Evolutionary conservation across 2,888 invertebrate genomes (phyloP).

Genomic region (Drosophila lacicola): DNA sequence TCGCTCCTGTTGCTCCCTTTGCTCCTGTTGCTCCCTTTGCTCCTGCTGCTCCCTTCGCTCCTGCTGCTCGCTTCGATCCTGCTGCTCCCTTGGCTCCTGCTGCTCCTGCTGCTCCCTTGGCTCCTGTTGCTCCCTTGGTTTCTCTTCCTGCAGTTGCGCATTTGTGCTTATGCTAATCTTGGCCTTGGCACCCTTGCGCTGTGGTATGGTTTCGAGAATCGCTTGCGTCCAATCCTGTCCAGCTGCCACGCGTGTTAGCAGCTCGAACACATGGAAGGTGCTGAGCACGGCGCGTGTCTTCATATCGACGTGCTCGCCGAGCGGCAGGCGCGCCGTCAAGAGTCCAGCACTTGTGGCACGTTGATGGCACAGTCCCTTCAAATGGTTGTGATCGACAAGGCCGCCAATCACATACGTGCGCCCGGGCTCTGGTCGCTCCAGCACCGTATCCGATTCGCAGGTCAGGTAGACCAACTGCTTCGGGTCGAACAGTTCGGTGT

Average conservation of each 20-base stretch:
- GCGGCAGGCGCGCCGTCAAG: conserved; percentile 93
- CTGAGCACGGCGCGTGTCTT: conserved; percentile 97
- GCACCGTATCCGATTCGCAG: conserved; percentile 96
- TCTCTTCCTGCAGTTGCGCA: background rate
- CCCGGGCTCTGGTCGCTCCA: conserved; percentile 90
- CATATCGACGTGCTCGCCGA: conserved; percentile 95
- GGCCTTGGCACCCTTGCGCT: conserved; percentile 89
- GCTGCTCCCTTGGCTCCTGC: background rate
- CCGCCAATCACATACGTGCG: conserved; percentile 98
- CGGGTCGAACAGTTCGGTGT: conserved; percentile 90
- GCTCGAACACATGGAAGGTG: conserved; percentile 97
- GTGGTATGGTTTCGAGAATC: conserved; percentile 91
- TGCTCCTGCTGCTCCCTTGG: background rate
- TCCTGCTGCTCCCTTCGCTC: background rate
- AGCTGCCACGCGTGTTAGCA: conserved; percentile 91
- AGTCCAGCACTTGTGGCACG: conserved; percentile 92
- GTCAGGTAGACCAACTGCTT: conserved; percentile 95
- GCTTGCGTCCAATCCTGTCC: conserved; percentile 92
- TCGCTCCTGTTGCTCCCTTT: background rate
- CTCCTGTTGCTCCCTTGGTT: background rate
- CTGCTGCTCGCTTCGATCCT: no score
- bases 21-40: no score
- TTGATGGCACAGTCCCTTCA: conserved; percentile 95
- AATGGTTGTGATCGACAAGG: conserved; percentile 97
- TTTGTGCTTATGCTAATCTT: conserved; percentile 56